phyloP scores from a whole-genome alignment of 2,888 invertebrate genomes.

The Drosophila kuntzei region DNA sequence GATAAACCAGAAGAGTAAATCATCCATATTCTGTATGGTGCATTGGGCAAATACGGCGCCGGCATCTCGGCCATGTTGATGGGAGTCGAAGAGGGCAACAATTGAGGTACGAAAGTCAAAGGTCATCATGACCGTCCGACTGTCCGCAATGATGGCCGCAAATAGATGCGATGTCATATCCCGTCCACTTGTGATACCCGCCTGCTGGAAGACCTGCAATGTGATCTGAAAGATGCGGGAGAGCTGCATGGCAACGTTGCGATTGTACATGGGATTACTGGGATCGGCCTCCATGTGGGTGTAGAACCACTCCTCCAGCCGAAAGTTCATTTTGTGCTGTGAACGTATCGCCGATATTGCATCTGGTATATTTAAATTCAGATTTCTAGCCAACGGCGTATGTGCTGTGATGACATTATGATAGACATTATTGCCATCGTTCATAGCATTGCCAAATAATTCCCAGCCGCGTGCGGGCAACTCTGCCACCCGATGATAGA shows the following conservation, averaged over 20 bases:
- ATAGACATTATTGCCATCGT: constrained; percentile 88
- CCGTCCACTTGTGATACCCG: constrained; percentile 28
- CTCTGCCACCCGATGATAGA: constrained; percentile 63
- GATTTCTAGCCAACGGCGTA: constrained; percentile 84
- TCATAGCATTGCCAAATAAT: constrained; percentile 87
- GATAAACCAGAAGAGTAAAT: constrained; percentile 78
- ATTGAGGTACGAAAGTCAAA: constrained; percentile 77
- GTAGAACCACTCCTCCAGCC: constrained; percentile 82
- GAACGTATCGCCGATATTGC: constrained; percentile 85
- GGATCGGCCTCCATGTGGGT: constrained; percentile 81
- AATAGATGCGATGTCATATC: constrained; percentile 65
- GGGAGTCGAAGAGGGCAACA: constrained; percentile 80
- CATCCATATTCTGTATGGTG: constrained; percentile 67
- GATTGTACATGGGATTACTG: constrained; percentile 64
- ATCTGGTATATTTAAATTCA: constrained; percentile 87
- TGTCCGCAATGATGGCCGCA: constrained; percentile 81
- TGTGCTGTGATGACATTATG: constrained; percentile 84
- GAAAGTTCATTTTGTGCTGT: constrained; percentile 76
- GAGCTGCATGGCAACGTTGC: constrained; percentile 73
- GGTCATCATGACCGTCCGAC: constrained; percentile 79
- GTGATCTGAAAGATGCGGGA: constrained; percentile 77
- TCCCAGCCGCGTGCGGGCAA: constrained; percentile 85
- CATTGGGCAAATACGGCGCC: constrained; percentile 82
- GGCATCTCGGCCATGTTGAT: constrained; percentile 78
- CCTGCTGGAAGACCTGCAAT: constrained; percentile 71